Percentiles rank a stretch among this genome's conserved stretches.
phyloP scores from a whole-genome alignment of 64 coral and sea anemone species.

The Montipora cactus region DNA sequence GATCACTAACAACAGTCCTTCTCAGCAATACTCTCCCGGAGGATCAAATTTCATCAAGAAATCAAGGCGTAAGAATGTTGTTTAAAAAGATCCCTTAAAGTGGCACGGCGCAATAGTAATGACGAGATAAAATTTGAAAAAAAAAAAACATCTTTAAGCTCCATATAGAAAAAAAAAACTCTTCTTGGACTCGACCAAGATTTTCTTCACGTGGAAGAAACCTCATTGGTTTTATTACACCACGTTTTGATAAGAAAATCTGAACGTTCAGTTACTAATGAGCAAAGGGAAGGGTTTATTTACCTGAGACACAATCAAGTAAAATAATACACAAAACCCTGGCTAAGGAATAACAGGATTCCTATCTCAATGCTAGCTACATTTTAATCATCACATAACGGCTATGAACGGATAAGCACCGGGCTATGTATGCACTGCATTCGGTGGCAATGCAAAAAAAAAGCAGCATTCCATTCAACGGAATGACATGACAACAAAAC shows the following conservation, averaged over 20 bases:
- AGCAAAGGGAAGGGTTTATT: constrained; percentile 43
- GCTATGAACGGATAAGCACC: background rate
- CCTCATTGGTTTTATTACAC: too few species aligned
- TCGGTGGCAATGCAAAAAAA: background rate
- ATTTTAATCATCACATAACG: background rate
- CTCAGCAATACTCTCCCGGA: too few species aligned
- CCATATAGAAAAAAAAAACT: background rate
- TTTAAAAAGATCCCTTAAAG: too few species aligned
- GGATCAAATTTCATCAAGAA: too few species aligned
- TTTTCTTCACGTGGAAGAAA: too few species aligned
- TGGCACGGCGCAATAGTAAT: too few species aligned
- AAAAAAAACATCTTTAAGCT: background rate
- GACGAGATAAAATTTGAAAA: too few species aligned
- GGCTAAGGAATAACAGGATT: constrained; percentile 20
- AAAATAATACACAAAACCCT: background rate
- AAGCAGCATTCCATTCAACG: background rate
- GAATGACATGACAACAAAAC: background rate
- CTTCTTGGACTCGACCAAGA: too few species aligned
- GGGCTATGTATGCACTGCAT: background rate
- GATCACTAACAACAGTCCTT: too few species aligned
- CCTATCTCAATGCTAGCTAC: background rate
- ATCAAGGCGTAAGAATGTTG: too few species aligned
- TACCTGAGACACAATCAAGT: background rate
- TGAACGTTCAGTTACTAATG: background rate
- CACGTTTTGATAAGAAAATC: background rate